Evolutionary conservation across 1,140 invertebrate species (phyloP).

Genomic region (Rhagoletis pomonella): DNA sequence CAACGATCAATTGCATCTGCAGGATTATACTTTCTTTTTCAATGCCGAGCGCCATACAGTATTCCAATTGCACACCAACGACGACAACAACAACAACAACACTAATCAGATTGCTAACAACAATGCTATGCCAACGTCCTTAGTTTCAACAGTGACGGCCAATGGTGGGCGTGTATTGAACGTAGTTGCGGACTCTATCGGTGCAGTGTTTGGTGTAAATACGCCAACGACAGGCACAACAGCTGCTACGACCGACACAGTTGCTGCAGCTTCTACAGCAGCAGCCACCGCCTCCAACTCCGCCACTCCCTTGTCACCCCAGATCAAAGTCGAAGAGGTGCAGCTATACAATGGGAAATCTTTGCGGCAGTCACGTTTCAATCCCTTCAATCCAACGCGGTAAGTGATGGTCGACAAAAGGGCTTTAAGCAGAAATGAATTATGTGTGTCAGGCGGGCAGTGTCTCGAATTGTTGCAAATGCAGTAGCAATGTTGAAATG

Average conservation of each 20-base stretch:
- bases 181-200: conserved; percentile 65
- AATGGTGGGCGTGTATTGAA: conserved; percentile 57
- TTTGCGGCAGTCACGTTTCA: conserved; percentile 67
- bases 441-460: conserved; percentile 15
- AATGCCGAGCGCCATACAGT: conserved; percentile 70
- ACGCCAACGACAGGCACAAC: conserved; percentile 5
- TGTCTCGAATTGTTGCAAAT: not conserved
- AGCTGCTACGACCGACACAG: not conserved
- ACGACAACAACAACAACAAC: conserved; percentile 54
- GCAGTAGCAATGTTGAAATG: not conserved
- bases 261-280: not conserved
- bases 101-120: not conserved
- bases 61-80: conserved; percentile 66
- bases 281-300: not conserved
- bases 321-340: conserved; percentile 56
- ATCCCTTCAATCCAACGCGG: conserved; percentile 72
- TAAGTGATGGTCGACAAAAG: conserved; percentile 58
- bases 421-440: not conserved
- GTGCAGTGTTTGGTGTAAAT: conserved; percentile 64
- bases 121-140: not conserved
- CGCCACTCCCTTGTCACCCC: not conserved
- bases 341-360: conserved; percentile 67
- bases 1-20: conserved; percentile 60
- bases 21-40: conserved; percentile 70
- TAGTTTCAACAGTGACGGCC: conserved; percentile 57